Base-by-base conservation (phyloP, 1,140 invertebrate species). In the Ditylenchus dipsaci region DNA sequence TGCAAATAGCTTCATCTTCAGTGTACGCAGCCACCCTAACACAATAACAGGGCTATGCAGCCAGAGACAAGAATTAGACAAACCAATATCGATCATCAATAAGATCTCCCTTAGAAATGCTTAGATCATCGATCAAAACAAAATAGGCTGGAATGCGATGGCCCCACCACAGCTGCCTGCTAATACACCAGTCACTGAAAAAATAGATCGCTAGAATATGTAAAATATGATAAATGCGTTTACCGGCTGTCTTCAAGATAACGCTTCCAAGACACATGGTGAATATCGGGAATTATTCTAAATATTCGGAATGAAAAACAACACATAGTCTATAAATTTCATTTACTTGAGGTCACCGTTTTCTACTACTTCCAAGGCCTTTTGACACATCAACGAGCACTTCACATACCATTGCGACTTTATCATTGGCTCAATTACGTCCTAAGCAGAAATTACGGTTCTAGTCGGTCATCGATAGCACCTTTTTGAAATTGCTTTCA, bases 81-180 rank as follows among this genome's bases (percentile, higher is more conserved):
- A 5, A 38, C 33, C 96, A 99, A 71, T 89, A 88, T 53, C 91
- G 87, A 80, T 90, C 87, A 73, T 91, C 89, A 68, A 86, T 83
- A 27, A 33, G 15, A n/a, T 72, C 71, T 19, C 68, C 72, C 15
- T 68, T 49, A 3, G 68, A 47, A 26, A 58, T 57, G 23, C 13
- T 42, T 23, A 69, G 53, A 27, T 79, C 79, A 60, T 80, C 72
- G 23, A 83, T 58, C 47, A 65, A 65, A 33, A 79, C 63, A 57
- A 78, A 81, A 49, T 97, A 99, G 0, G 93, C 95, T 1, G 96
- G 96, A 78, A 99, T 97, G 59, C 91, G 88, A 86, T 98, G 95
- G 11, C 96, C 96, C 96, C 96, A 99, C 95, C 95, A 98, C 1
- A 98, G 86, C 83, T 99, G 96, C 13, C 96, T 86, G 5, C 93